Conservation (phyloP, 2,797 vertebrate genomes). For the Leontopithecus rosalia region DNA sequence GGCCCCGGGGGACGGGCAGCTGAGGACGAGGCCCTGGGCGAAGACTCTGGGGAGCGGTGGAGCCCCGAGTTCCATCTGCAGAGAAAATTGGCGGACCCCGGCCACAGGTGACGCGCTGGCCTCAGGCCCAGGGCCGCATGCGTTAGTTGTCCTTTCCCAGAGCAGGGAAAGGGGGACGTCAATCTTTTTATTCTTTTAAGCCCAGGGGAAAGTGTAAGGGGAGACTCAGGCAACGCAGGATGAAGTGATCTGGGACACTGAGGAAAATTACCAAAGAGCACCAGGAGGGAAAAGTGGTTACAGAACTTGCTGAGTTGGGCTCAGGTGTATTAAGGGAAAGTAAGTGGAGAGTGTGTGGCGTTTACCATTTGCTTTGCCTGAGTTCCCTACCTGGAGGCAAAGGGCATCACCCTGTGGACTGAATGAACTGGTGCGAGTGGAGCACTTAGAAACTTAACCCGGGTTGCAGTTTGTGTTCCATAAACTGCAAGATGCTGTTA, state of each 20-base stretch:
- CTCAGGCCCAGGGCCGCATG: not conserved
- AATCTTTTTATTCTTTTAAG: not conserved
- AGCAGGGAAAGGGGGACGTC: not conserved
- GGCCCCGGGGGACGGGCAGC: not conserved
- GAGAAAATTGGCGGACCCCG: not conserved
- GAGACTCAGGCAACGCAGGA: not conserved
- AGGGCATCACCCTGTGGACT: not conserved
- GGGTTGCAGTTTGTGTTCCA: rapidly evolving
- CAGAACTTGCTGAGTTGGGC: not conserved
- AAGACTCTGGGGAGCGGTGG: rapidly evolving
- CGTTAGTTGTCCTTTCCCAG: not conserved
- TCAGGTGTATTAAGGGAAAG: not conserved
- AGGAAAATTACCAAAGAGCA: not conserved
- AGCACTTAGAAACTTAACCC: not conserved
- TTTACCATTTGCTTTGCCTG: not conserved
- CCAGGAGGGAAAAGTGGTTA: not conserved
- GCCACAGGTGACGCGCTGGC: constrained; percentile 67
- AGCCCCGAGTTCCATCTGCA: not conserved
- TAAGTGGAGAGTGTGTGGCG: not conserved
- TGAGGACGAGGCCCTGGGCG: not conserved
- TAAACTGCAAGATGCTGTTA: not conserved
- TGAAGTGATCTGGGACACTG: not conserved
- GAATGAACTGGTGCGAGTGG: not conserved
- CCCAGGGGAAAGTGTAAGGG: not conserved
- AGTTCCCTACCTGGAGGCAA: not conserved